Evolutionary conservation across 2,888 invertebrate species (phyloP), one percentile per base, ranked within the genome.

Genomic region (Rotaria socialis): DNA sequence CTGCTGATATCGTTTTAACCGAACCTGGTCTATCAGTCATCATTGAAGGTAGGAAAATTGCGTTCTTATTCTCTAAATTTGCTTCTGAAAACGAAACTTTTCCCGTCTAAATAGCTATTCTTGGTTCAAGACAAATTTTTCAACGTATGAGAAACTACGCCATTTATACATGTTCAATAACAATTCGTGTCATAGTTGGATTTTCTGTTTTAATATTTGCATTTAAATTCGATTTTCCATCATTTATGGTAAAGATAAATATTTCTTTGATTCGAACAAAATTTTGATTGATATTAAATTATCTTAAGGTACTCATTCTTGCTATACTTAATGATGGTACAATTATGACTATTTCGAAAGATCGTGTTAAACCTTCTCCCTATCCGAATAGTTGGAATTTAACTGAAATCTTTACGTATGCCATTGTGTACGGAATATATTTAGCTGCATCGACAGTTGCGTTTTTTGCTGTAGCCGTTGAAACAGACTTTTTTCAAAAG

Each of bases 81-180:
- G 35, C 35, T 35, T 2, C 35, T 35, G 35, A 35, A 35, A 35
- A 35, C 35, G 35, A 35, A 35, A 35, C 35, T 35, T 35, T 35
- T 35, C 35, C 2, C 35, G 35, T 35, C 35, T 35, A 10, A 35
- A 43, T 41, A 43, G 75, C 75, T 43, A 75, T 75, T 43, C 41
- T 75, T 43, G 75, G 75, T 43, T 75, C 75, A 75, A 27, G 75
- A 41, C 75, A 75, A 75, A 75, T 75, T 24, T 75, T 75, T 75
- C 75, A 75, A 75, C 75, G 75, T 75, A 75, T 75, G 75, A 75
- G 75, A 75, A 75, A 75, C 24, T 75, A 75, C 8, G 43, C 75
- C 3, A 75, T 75, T 43, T 75, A 75, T 22, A 75, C 75, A 5
- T 75, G 75, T 75, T 75, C 75, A 43, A 43, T 75, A 10, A 75